A percentile compares a stretch with the other conserved stretches of the same genome.
Conservation (phyloP, 2,113 vertebrate genomes). For the Puntigrus tetrazona region DNA sequence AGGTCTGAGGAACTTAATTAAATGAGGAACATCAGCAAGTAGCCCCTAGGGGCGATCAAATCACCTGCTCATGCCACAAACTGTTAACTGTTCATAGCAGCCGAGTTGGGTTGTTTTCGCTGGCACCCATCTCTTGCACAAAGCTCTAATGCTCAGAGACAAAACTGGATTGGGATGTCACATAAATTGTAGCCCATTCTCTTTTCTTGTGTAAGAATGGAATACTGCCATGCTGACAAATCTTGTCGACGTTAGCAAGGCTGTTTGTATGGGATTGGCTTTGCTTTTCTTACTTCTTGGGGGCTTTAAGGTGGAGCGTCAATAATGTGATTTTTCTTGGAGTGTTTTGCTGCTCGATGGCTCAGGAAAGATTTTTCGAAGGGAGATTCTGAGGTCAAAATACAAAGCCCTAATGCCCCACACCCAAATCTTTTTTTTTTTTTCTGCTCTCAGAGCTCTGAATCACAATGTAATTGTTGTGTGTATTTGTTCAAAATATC, state of each 20-base stretch:
- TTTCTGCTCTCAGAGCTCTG: constrained; percentile 29
- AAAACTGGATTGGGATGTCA: constrained; percentile 29
- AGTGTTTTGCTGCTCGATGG: constrained; percentile 68
- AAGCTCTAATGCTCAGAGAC: constrained; percentile 50
- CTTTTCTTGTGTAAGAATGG: constrained; percentile 51
- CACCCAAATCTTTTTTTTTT: background rate
- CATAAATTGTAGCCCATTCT: constrained; percentile 43
- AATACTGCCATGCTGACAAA: constrained; percentile 50
- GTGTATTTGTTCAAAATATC: constrained; percentile 52
- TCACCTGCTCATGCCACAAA: constrained; percentile 24
- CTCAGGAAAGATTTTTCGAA: constrained; percentile 73
- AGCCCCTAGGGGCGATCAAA: constrained; percentile 5
- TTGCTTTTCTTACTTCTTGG: constrained; percentile 53
- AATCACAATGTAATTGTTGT: constrained; percentile 42
- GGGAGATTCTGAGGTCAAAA: constrained; percentile 71
- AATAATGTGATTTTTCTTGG: constrained; percentile 62
- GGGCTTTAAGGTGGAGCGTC: constrained; percentile 61
- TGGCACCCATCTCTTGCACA: constrained; percentile 50
- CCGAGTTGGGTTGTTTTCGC: constrained; percentile 20
- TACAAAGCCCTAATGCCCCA: constrained; percentile 36
- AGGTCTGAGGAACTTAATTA: constrained; percentile 77
- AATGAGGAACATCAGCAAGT: constrained; percentile 52
- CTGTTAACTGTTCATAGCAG: constrained; percentile 15
- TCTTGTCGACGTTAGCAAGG: constrained; percentile 31
- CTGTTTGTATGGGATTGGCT: constrained; percentile 31